Base-by-base conservation (phyloP, 92 coral and sea anemone genomes). In the Siderastrea siderea region DNA sequence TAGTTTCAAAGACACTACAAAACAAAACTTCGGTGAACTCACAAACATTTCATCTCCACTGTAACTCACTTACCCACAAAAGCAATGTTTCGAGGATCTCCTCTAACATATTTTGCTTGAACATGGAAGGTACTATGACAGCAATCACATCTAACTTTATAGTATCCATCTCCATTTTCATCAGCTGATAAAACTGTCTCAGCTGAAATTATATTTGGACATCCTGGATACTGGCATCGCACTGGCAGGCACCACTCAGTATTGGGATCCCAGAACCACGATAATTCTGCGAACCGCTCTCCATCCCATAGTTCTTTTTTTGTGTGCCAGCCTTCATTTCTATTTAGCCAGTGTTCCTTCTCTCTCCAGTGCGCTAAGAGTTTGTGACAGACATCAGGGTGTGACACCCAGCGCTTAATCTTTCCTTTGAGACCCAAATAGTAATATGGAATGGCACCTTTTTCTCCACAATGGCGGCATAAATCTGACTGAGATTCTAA, bases 231-330 rank as follows among this genome's bases (percentile, higher is more conserved):
- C 61, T 64, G 47, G 19, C 93, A 93, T 72, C 87, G 82, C 43
- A 90, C 94, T 59, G 90, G 96, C 66, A 93, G 78, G 53, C 88
- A 89, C 91, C 91, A 88, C 62, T 77, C 68, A 55, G 68, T 45
- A 60, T 91, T 87, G 47, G 91, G 91, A 55, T 91, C 88, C 95
- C 95, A 88, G 75, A 94, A 94, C 96, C 93, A 94, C 3, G 93
- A 86, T 49, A 91, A 71, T 78, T 94, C 95, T 77, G 87, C 71
- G 75, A 91, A 91, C 44, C 19, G 62, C 62, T 79, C 38, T 2
- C 74, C 84, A 65, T 79, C 75, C 84, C 84, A 80, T 6, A 80
- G 12, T 54, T 80, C 74, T 50, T 67, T 26, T 73, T 87, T 91
- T 12, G 51, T 10, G 54, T 82, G 79, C 87, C 91, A 73, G 4